Conservation (phyloP, 2,113 vertebrate species). For the Saccopteryx bilineata region DNA sequence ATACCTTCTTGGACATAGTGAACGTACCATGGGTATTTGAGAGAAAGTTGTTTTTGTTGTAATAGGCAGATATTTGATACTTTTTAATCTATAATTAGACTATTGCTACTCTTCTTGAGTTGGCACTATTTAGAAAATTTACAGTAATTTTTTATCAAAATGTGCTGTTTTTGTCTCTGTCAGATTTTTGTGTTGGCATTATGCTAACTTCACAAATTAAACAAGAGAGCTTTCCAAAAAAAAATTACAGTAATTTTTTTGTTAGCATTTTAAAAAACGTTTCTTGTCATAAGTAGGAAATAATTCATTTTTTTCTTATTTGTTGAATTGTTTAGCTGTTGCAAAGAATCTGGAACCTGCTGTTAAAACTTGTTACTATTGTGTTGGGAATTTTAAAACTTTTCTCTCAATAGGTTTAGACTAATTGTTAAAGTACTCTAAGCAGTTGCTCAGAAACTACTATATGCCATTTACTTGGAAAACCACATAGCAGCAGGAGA, state of each 20-base stretch:
- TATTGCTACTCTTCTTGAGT: conserved; percentile 17
- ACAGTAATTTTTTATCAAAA: neutral
- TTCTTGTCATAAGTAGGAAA: conserved; percentile 43
- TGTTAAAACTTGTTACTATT: conserved; percentile 23
- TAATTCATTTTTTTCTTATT: conserved; percentile 13
- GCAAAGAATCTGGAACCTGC: neutral
- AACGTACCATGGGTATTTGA: neutral
- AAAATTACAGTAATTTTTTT: conserved; percentile 41
- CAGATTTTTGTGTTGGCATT: too few relatives aligned
- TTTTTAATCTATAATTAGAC: neutral
- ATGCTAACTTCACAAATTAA: too few relatives aligned
- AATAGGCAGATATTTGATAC: neutral
- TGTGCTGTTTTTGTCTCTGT: too few relatives aligned
- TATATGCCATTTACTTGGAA: neutral
- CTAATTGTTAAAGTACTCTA: neutral
- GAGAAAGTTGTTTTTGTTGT: conserved; percentile 40
- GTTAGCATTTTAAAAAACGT: conserved; percentile 23
- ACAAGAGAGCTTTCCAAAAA: too few relatives aligned
- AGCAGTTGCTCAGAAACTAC: neutral
- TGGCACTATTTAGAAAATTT: conserved; percentile 54
- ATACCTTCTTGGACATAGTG: neutral
- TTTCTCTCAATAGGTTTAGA: neutral
- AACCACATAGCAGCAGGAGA: neutral
- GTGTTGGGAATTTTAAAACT: neutral
- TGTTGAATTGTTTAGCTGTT: conserved; percentile 20